These are phyloP conservation scores for Nephrocerus scutellatus DNA, from an alignment of 2,888 invertebrate genomes.

Conservation along the genomic window DNA sequence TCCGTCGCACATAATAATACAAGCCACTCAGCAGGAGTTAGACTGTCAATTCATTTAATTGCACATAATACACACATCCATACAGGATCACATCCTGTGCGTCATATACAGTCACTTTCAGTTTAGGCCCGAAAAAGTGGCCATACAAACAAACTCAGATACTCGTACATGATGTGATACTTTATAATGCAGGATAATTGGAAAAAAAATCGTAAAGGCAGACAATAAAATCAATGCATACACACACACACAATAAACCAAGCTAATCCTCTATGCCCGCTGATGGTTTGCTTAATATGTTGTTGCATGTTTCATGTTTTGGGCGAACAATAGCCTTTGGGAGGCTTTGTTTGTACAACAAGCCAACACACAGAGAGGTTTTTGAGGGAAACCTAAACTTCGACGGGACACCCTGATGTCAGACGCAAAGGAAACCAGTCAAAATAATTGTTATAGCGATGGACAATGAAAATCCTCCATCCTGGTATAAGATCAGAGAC, in stretches of 20 bases:
- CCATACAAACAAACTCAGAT: no score
- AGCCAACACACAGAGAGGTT: slow-evolving; percentile 22
- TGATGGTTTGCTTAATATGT: slow-evolving; percentile 13
- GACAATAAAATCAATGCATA: slow-evolving; percentile 23
- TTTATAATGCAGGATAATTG: no score
- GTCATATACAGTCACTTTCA: no score
- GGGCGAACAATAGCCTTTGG: slow-evolving; percentile 21
- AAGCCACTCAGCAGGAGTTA: background rate
- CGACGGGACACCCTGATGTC: no score
- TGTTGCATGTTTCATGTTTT: slow-evolving; percentile 19
- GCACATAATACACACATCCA: slow-evolving; percentile 1
- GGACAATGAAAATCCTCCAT: no score
- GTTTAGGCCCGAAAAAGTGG: no score
- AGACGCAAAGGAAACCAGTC: no score
- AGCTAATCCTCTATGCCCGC: slow-evolving; percentile 7
- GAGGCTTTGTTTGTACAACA: slow-evolving; percentile 29
- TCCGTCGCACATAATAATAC: background rate
- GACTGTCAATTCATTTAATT: slow-evolving; percentile 11
- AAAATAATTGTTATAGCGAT: no score
- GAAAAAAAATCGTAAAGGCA: no score
- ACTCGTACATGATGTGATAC: no score
- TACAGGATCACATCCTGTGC: slow-evolving; percentile 16
- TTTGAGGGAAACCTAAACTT: slow-evolving; percentile 18
- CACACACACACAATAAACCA: slow-evolving; percentile 13
- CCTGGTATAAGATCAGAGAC: no score